Evolutionary conservation across 2,888 invertebrate species (phyloP), one percentile per base, ranked within the genome.

Genomic region (Nymphalis c-album): DNA sequence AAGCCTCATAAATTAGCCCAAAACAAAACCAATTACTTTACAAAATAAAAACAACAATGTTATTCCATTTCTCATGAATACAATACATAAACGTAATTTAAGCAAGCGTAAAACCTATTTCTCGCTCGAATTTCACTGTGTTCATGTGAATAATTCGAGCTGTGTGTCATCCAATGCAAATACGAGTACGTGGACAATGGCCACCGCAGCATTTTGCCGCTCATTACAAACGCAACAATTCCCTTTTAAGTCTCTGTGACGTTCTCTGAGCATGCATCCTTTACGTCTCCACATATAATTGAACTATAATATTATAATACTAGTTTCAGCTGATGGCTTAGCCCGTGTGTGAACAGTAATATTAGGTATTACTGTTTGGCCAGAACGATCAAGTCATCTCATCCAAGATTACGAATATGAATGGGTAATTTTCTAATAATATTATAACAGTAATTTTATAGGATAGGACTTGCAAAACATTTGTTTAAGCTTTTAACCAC

Each of bases 101-200:
- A 55, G 26, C 53, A 55, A 55, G 40, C 26, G 35, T 35, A 18
- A 61, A 66, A 61, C 18, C 57, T 66, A 55, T 66, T 45, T 60
- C 47, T 45, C 55, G 53, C 47, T 66, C 48, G 35, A 66, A 66
- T 55, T 61, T 26, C 55, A 57, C 55, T 48, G 35, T 53, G 61
- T 47, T 61, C 60, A 66, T 48, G 48, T 60, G 55, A 58, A 51
- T 67, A 69, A 69, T 69, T 63, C 62, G 55, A 45, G 47, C 60
- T 20, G 57, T 53, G 57, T 61, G 63, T 66, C 62, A 55, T 60
- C 55, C 57, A 67, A 58, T 46, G 26, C 61, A 66, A 61, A 51
- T 63, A 63, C 63, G 60, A 51, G 63, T 53, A 58, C 66, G 50
- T 61, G 63, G 65, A 68, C 68, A 68, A 71, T 61, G 58, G 63